Evolutionary conservation across 1,140 invertebrate genomes (phyloP), one percentile per base, ranked within the genome.

Genomic region (Carposina sasakii): DNA sequence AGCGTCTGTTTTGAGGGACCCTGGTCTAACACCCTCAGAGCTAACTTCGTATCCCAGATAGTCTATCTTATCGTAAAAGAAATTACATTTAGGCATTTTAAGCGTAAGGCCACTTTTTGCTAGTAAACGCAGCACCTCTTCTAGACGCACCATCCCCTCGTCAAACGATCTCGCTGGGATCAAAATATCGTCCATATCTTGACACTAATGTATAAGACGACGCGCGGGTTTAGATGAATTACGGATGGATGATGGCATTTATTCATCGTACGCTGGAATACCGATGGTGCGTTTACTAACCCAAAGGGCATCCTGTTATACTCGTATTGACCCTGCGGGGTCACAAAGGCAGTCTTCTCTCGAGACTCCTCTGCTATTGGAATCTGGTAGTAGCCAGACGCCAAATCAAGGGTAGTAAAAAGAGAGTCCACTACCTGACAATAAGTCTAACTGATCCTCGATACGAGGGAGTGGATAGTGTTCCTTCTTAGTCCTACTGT

Each of bases 391-490:
- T 37, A 37, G 2, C 34, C 34, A 17, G 34, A 37, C 2, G 34
- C 34, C 20, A 37, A 37, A 19, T 37, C 34, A 19, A 21, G 42
- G 3, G 42, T 44, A 3, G 31, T 15, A 44, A 44, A 44, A 8
- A 28, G 70, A 19, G 12, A 39, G n/a, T n/a, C n/a, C n/a, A 6
- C 36, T 50, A 8, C 52, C 63, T 47, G 26, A 3, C 23, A 63
- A 54, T 52, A 54, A 78, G 87, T 28, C 87, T 54, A 28, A 82
- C 47, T 2, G 60, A 36, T 9, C 56, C 37, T 12, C 77, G 74
- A 61, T 88, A 67, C 21, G 22, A 43, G 50, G 34, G 3, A 37
- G 34, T 19, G 34, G 19, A 48, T 50, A 58, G 30, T 47, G 45
- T 33, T 59, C 52, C 17, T 42, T 42, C 15, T 42, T 21, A 10